Evolutionary conservation across 2,113 vertebrate genomes (phyloP), one percentile per base, ranked within the genome.

Genomic region (Pandion haliaetus): DNA sequence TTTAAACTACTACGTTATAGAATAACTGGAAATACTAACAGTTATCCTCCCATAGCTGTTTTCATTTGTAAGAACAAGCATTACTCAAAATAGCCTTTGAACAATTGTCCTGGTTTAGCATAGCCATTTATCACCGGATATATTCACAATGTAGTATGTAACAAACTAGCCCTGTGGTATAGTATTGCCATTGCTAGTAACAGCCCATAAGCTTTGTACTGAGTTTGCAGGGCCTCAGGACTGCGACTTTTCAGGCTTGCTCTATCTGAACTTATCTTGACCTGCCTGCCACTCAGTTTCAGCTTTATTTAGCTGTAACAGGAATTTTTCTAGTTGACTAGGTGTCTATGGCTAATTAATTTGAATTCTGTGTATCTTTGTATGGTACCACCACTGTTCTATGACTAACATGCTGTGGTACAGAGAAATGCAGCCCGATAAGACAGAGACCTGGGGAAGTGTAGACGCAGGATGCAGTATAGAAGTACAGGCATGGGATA

Each of bases 391-490:
- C 40, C 36, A 44, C 8, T 17, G 36, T 52, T 84, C 38, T 74
- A 21, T 15, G 26, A 12, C 42, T 63, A 52, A 73, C 10, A 58
- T 31, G 10, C 42, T 10, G 8, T 5, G 16, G 36, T 25, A 44
- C 11, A 59, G 45, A 52, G 29, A 71, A 72, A 72, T 10, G 4
- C 45, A 83, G 23, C 45, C 36, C 55, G 21, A 34, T 36, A 32
- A 1, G 21, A 44, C 14, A 52, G 40, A 74, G 28, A 42, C 29
- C 47, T 54, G 9, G 13, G 26, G 45, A 71, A 70, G 16, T 5
- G 0, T 14, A 45, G 17, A 13, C 17, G 40, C 3, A 1, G n/a
- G 21, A n/a, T 32, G 16, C 21, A 26, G 6, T 19, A 16, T 5
- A 71, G 25, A 54, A 78, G 24, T n/a, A 31, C 13, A 59, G 32